These are phyloP conservation scores for Cotesia typhae DNA, from an alignment of 1,140 invertebrate genomes.

Conservation along the genomic window DNA sequence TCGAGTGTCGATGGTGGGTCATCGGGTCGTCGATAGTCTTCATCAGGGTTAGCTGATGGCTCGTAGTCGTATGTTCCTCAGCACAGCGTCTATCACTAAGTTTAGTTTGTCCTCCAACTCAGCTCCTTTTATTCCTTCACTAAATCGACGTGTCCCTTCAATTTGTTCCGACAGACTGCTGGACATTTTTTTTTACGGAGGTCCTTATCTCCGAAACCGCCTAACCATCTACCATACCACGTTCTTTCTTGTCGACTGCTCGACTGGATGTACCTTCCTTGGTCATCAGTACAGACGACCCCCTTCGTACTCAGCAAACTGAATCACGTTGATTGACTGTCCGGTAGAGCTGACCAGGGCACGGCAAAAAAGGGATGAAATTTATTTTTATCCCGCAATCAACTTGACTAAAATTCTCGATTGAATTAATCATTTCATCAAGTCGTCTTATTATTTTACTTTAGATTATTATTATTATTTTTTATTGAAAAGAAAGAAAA, in stretches of 20 bases:
- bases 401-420: not conserved
- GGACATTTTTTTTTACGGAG: conserved; percentile 47
- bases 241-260: conserved; percentile 25
- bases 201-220: conserved; percentile 55
- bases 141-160: conserved; percentile 56
- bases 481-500: conserved; percentile 1
- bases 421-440: not conserved
- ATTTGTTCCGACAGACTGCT: conserved; percentile 64
- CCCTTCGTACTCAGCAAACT: conserved; percentile 50
- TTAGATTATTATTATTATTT: not conserved
- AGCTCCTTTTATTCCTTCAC: conserved; percentile 31
- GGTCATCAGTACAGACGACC: conserved; percentile 12
- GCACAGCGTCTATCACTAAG: conserved; percentile 17
- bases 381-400: conserved; percentile 8
- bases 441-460: not conserved
- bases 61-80: conserved; percentile 22
- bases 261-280: conserved; percentile 3
- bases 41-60: conserved; percentile 35
- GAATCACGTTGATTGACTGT: conserved; percentile 63
- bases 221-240: conserved; percentile 34
- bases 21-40: conserved; percentile 51
- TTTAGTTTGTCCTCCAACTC: too few species aligned
- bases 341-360: conserved; percentile 31
- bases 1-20: conserved; percentile 54
- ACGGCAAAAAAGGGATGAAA: conserved; percentile 25